Evolutionary conservation across 1,140 invertebrate species (phyloP).

Genomic region (Parasteatoda tepidariorum): DNA sequence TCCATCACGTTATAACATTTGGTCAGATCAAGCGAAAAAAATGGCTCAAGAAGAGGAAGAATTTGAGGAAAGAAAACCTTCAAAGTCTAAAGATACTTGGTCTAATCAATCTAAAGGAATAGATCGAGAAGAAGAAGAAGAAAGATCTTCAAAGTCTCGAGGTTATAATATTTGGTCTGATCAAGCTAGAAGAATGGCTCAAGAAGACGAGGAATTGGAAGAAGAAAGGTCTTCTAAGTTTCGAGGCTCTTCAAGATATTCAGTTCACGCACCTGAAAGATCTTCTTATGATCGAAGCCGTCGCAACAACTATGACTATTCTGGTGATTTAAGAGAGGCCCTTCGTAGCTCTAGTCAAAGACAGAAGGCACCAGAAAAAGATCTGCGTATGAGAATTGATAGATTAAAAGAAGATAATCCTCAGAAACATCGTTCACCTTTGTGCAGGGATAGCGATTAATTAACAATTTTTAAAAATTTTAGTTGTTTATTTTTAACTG

Average conservation of each 20-base stretch:
- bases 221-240: not conserved
- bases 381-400: slow-evolving; percentile 34
- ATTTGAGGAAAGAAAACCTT: not conserved
- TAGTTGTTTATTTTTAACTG: too few relatives aligned
- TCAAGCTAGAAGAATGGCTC: not conserved
- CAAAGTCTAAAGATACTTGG: not conserved
- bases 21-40: slow-evolving; percentile 24
- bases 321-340: not conserved
- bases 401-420: not conserved
- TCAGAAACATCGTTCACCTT: slow-evolving; percentile 18
- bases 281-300: not conserved
- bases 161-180: not conserved
- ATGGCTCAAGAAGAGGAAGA: not conserved
- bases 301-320: not conserved
- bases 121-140: not conserved
- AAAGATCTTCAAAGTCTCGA: not conserved
- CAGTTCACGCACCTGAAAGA: not conserved
- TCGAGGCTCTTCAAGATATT: not conserved
- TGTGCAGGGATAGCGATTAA: slow-evolving; percentile 6
- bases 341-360: not conserved
- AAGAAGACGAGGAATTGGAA: not conserved
- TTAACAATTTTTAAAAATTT: too few relatives aligned
- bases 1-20: slow-evolving; percentile 13
- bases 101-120: not conserved
- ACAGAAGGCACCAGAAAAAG: not conserved